Conservation (phyloP, 2,113 vertebrate species). For the Austrofundulus limnaeus region DNA sequence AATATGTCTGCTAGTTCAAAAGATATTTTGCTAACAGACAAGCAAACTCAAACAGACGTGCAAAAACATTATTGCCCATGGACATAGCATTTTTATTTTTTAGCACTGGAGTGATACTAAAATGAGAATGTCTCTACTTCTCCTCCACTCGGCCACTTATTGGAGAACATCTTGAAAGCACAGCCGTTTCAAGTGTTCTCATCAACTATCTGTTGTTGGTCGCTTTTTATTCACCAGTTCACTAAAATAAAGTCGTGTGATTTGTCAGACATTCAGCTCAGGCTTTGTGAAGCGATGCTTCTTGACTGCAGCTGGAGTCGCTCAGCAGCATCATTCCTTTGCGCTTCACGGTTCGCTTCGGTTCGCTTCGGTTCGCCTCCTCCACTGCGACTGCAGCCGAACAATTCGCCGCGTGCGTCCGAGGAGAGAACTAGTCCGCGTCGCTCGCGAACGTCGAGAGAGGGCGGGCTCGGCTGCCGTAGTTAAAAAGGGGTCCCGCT, state of each 20-base stretch:
- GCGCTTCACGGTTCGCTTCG: not conserved
- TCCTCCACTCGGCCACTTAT: constrained; percentile 60
- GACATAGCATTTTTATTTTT: too few species aligned
- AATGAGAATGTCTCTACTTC: constrained; percentile 46
- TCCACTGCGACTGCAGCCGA: too few species aligned
- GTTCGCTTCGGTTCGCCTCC: too few species aligned
- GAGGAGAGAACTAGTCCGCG: too few species aligned
- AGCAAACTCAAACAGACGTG: too few species aligned
- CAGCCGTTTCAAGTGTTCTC: constrained; percentile 48
- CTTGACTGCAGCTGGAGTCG: too few species aligned
- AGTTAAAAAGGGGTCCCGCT: constrained; percentile 74
- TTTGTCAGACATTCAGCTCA: not conserved
- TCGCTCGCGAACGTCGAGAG: constrained; percentile 12
- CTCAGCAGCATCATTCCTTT: constrained; percentile 5
- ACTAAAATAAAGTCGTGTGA: not conserved
- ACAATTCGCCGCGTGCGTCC: constrained; percentile 12
- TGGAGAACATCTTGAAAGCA: constrained; percentile 53
- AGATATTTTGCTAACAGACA: too few species aligned
- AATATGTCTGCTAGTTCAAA: too few species aligned
- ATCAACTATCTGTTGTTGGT: not conserved
- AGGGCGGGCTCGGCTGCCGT: constrained; percentile 60
- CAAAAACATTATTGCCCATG: too few species aligned
- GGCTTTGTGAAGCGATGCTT: not conserved
- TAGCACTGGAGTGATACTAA: constrained; percentile 3
- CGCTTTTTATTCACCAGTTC: not conserved